Percentiles rank a stretch among this genome's conserved stretches.
Evolutionary conservation across 1,140 invertebrate genomes (phyloP).

Genomic region (Cotesia vestalis): DNA sequence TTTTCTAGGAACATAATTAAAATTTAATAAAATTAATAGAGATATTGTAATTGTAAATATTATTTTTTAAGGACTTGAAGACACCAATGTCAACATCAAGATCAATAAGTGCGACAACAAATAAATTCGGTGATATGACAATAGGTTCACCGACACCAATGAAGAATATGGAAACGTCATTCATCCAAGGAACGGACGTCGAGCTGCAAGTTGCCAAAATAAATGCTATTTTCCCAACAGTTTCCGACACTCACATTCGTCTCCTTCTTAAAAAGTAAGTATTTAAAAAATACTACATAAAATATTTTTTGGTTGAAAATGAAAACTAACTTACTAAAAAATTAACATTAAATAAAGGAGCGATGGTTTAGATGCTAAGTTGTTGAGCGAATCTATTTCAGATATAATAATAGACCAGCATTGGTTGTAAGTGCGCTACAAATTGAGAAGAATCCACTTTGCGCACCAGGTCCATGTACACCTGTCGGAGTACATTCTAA

Average conservation of each 20-base stretch:
- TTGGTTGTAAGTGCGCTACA: slow-evolving; percentile 91
- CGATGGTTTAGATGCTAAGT: slow-evolving; percentile 51
- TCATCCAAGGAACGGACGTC: slow-evolving; percentile 70
- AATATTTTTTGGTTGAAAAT: slow-evolving; percentile 29
- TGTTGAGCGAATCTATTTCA: slow-evolving; percentile 65
- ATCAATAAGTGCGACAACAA: slow-evolving; percentile 60
- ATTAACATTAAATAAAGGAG: slow-evolving; percentile 19
- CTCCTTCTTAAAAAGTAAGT: slow-evolving; percentile 88
- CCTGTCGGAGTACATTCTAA: slow-evolving; percentile 61
- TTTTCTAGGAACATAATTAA: too few relatives aligned
- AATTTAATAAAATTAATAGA: too few relatives aligned
- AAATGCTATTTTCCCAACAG: slow-evolving; percentile 90
- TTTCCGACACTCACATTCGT: slow-evolving; percentile 86
- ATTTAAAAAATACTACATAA: slow-evolving; percentile 20
- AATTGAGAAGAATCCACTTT: slow-evolving; percentile 91
- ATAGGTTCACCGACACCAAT: slow-evolving; percentile 59
- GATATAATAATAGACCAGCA: slow-evolving; percentile 91
- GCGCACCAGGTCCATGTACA: slow-evolving; percentile 80
- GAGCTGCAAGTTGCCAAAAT: slow-evolving; percentile 83
- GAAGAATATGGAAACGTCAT: slow-evolving; percentile 75
- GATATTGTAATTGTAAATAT: background rate
- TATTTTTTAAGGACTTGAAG: slow-evolving; percentile 61
- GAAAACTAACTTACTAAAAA: slow-evolving; percentile 33
- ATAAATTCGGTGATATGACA: slow-evolving; percentile 61
- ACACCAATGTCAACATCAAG: slow-evolving; percentile 64